Evolutionary conservation across 2,797 vertebrate species (phyloP).

Genomic region (Notolabrus celidotus): DNA sequence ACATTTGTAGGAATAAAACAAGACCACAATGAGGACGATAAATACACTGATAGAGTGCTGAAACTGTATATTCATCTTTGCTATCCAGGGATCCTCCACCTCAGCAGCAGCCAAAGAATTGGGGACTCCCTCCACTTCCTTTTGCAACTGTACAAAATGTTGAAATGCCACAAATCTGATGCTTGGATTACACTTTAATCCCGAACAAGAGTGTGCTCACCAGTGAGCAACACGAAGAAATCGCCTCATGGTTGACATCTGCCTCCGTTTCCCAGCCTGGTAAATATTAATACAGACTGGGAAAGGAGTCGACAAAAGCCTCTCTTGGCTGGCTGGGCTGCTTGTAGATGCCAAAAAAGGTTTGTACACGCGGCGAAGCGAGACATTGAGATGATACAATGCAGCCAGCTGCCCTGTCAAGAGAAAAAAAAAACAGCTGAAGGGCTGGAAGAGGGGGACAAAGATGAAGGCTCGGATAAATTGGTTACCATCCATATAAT

Average conservation of each 20-base stretch:
- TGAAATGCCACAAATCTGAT: conserved; percentile 59
- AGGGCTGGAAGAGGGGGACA: conserved; percentile 37
- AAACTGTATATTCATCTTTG: neutral
- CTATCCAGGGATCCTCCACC: conserved; percentile 34
- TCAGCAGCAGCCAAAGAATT: conserved; percentile 12
- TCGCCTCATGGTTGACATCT: conserved; percentile 70
- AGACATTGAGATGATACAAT: conserved; percentile 66
- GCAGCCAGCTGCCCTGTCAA: conserved; percentile 59
- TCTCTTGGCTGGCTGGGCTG: conserved; percentile 69
- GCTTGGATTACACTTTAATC: conserved; percentile 76
- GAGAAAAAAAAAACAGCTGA: conserved; percentile 41
- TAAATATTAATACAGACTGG: conserved; percentile 80
- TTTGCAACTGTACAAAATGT: conserved; percentile 37
- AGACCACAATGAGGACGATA: neutral
- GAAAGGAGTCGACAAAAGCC: conserved; percentile 72
- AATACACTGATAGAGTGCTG: neutral
- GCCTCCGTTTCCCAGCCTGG: conserved; percentile 64
- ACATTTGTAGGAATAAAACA: neutral
- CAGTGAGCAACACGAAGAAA: conserved; percentile 46
- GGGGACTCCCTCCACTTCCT: conserved; percentile 1
- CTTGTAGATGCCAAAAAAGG: conserved; percentile 73
- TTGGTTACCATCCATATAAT: conserved; percentile 52
- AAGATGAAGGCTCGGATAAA: conserved; percentile 52
- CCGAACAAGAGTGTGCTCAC: conserved; percentile 63
- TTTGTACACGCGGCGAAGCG: conserved; percentile 61